These are phyloP conservation scores for Aotus griseimembra DNA, from an alignment of 2,797 vertebrate genomes.

Conservation along the genomic window DNA sequence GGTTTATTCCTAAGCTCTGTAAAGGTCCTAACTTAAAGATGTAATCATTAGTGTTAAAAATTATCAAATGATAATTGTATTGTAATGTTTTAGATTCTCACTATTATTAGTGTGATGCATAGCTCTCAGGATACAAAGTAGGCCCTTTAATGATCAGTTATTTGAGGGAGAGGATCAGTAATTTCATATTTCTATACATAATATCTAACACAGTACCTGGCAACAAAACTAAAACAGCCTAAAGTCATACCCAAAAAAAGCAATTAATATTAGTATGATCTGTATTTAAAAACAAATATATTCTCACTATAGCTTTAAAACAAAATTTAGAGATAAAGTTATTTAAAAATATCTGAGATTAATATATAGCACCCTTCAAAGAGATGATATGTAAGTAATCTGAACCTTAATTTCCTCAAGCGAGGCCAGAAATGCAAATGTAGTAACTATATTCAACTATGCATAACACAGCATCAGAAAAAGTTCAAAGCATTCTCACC, in stretches of 20 bases:
- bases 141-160: neutral
- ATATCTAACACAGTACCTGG: neutral
- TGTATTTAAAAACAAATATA: conserved; percentile 39
- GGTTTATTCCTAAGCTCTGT: neutral
- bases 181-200: conserved; percentile 25
- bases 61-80: neutral
- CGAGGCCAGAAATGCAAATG: conserved; percentile 38
- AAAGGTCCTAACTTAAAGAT: neutral
- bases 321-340: conserved; percentile 39
- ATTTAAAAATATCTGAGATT: neutral
- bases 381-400: neutral
- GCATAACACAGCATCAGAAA: conserved; percentile 70
- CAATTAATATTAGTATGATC: neutral
- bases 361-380: conserved; percentile 15
- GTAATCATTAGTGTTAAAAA: conserved; percentile 20
- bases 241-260: neutral
- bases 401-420: conserved; percentile 43
- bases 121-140: neutral
- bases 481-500: conserved; percentile 83
- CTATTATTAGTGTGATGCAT: neutral
- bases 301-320: conserved; percentile 51
- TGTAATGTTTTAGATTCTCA: neutral
- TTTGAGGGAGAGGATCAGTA: neutral
- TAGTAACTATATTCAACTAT: conserved; percentile 48
- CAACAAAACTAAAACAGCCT: neutral